Evolutionary conservation across 2,113 vertebrate genomes (phyloP).

Genomic region (Corvus moneduloides): DNA sequence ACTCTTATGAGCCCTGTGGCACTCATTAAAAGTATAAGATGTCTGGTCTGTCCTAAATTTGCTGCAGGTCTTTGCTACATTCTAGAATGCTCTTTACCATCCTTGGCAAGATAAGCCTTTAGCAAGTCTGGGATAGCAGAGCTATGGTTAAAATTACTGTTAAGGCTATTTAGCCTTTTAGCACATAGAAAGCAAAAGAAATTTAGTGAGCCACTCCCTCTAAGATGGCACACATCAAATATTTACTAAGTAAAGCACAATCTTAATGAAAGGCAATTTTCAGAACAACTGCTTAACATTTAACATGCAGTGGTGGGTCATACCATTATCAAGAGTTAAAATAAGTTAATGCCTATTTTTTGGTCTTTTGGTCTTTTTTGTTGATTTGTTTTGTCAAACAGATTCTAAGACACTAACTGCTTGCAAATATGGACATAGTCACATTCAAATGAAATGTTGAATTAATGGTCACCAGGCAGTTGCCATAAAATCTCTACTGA

Average conservation of each 20-base stretch:
- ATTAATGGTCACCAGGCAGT: not conserved
- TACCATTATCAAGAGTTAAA: not conserved
- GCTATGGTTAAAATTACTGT: not conserved
- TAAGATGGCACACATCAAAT: not conserved
- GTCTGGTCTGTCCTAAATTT: not conserved
- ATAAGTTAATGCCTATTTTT: not conserved
- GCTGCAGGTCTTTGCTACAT: not conserved
- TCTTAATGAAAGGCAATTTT: not conserved
- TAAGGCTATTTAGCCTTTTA: not conserved
- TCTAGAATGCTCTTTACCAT: not conserved
- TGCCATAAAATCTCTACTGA: not conserved
- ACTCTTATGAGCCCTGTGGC: not conserved
- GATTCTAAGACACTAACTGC: not conserved
- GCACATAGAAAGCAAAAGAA: not conserved
- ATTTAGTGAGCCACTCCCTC: not conserved
- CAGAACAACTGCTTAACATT: not conserved
- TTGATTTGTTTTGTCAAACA: not conserved
- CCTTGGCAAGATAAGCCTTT: not conserved
- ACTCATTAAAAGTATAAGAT: not conserved
- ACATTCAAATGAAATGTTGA: not conserved
- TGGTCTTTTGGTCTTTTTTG: not conserved
- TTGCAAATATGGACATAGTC: not conserved
- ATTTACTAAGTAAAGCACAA: not conserved
- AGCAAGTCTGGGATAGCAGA: not conserved
- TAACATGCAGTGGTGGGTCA: not conserved